These are phyloP conservation scores for Myotis lucifugus DNA, from an alignment of 2,113 vertebrate genomes.

Conservation along the genomic window DNA sequence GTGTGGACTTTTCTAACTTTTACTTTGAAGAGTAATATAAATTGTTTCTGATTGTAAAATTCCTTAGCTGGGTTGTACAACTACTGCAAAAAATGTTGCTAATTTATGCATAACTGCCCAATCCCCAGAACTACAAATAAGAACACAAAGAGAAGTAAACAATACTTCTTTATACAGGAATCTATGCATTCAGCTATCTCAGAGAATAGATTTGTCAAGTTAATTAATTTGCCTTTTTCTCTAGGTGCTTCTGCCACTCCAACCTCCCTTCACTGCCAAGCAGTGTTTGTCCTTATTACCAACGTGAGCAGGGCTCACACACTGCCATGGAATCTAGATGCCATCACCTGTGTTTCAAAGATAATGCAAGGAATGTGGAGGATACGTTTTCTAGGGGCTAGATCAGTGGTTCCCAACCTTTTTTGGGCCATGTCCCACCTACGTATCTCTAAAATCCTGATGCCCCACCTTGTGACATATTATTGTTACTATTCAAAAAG, in stretches of 20 bases:
- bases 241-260: neutral
- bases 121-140: neutral
- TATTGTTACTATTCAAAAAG: too few relatives aligned
- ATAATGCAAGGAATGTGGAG: neutral
- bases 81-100: neutral
- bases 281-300: neutral
- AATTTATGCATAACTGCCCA: neutral
- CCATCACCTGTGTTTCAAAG: neutral
- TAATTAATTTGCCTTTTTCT: neutral
- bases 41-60: neutral
- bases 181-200: neutral
- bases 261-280: neutral
- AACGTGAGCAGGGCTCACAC: neutral
- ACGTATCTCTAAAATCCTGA: too few relatives aligned
- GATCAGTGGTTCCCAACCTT: too few relatives aligned
- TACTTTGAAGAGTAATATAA: neutral
- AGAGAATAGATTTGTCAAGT: neutral
- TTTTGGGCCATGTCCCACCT: too few relatives aligned
- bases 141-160: neutral
- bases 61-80: neutral
- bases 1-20: neutral
- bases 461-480: too few relatives aligned
- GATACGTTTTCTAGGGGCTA: neutral
- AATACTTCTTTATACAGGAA: neutral
- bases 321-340: neutral